A percentile compares a stretch with the other conserved stretches of the same genome.
Conservation (phyloP, 2,888 invertebrate genomes). For the Alentia gelatinosa region DNA sequence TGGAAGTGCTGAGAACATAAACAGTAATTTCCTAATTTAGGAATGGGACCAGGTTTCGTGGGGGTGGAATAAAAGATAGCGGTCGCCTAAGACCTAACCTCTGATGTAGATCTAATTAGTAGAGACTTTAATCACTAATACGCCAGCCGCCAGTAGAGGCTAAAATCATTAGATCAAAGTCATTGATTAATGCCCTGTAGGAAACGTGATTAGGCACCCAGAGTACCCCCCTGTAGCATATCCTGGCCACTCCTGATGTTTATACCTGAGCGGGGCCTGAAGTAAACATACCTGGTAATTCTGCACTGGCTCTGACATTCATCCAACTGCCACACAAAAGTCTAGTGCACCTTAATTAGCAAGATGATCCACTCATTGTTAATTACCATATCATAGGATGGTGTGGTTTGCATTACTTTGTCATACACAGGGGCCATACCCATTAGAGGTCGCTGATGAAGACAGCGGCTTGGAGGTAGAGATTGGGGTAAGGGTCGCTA, state of each 20-base stretch:
- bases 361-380: neutral
- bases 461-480: too few species aligned
- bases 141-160: neutral
- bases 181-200: neutral
- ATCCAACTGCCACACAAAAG: neutral
- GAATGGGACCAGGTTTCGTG: too few species aligned
- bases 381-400: neutral
- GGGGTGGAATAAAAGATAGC: too few species aligned
- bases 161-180: conserved; percentile 11
- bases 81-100: neutral
- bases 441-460: too few species aligned
- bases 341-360: too few species aligned
- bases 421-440: too few species aligned
- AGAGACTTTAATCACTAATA: neutral
- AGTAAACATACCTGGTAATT: too few species aligned
- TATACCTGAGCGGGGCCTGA: neutral
- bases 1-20: too few species aligned
- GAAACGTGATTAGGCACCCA: neutral
- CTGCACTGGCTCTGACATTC: too few species aligned
- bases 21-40: too few species aligned
- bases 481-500: too few species aligned
- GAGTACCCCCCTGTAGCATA: neutral
- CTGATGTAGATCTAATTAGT: neutral
- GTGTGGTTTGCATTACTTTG: too few species aligned
- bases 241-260: neutral